Evolutionary conservation across 2,797 vertebrate genomes (phyloP), one percentile per base, ranked within the genome.

Genomic region (Esox lucius): DNA sequence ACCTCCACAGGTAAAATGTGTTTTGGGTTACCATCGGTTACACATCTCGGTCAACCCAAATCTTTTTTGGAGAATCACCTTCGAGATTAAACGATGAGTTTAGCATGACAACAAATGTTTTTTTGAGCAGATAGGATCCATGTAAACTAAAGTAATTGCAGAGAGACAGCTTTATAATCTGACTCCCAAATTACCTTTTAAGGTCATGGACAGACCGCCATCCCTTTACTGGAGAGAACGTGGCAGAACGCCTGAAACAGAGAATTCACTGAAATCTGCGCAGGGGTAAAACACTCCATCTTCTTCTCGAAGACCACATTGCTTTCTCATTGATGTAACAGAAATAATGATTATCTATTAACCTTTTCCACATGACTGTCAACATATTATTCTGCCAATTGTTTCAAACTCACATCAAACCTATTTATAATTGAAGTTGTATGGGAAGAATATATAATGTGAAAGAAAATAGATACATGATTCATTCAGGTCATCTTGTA

Each of bases 141-240:
- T 59, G 22, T 59, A 9, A 59, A 17, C 56, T 12, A 11, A 12
- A 7, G n/a, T 59, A 24, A 24, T 59, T 24, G 56, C 56, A 24
- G 56, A 59, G 56, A n/a, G 56, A n/a, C 9, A 46, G 33, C 31
- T 12, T n/a, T 19, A 31, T 68, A 42, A 42, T 17, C 15, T 70
- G 68, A 69, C n/a, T 72, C 15, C 31, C 17, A n/a, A 73, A 71
- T 65, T 19, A 65, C 70, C 74, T 70, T 70, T 70, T 69, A 72
- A 70, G 56, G 78, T 73, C 64, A 72, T 67, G 39, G 33, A 68
- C 19, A 64, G 42, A 12, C 39, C 17, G 35, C n/a, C n/a, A n/a
- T n/a, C 46, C 12, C 59, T 70, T 22, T 12, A 4, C 56, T 8
- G 53, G 19, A 24, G 22, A 56, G n/a, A 59, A 48, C 71, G 48